Percentiles rank a stretch among this genome's conserved stretches.
Evolutionary conservation across 2,888 invertebrate genomes (phyloP).

Genomic region (Protophormia terraenovae): DNA sequence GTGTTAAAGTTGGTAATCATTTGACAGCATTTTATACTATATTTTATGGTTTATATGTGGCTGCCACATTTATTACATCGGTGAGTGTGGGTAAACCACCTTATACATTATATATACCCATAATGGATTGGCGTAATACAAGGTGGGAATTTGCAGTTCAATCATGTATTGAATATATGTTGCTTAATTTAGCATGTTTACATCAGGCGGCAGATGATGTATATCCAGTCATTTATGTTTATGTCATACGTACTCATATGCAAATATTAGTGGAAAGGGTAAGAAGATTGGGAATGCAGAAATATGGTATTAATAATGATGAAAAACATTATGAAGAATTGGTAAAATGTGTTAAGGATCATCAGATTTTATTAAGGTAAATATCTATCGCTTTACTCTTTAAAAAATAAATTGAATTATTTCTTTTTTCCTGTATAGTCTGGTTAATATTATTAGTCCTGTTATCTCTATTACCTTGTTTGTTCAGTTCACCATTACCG

Average conservation of each 20-base stretch:
- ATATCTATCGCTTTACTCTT: background rate
- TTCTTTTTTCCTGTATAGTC: too few relatives aligned
- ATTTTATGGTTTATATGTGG: slow-evolving; percentile 60
- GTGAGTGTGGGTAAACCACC: slow-evolving; percentile 61
- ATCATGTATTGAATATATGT: slow-evolving; percentile 60
- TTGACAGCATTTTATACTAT: slow-evolving; percentile 67
- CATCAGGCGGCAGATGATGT: slow-evolving; percentile 68
- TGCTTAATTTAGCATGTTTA: slow-evolving; percentile 60
- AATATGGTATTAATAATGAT: background rate
- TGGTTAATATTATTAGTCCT: slow-evolving; percentile 66
- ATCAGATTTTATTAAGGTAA: slow-evolving; percentile 68
- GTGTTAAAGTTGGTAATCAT: slow-evolving; percentile 66
- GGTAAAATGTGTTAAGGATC: slow-evolving; percentile 69
- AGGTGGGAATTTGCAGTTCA: slow-evolving; percentile 61
- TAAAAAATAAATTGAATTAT: too few relatives aligned
- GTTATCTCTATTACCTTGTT: slow-evolving; percentile 69
- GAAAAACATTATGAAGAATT: slow-evolving; percentile 66
- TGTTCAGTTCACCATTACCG: slow-evolving; percentile 67
- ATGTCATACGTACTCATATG: slow-evolving; percentile 60
- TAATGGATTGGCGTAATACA: slow-evolving; percentile 66
- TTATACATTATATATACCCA: slow-evolving; percentile 62
- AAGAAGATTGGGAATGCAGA: slow-evolving; percentile 26
- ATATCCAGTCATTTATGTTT: slow-evolving; percentile 67
- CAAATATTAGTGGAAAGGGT: slow-evolving; percentile 64
- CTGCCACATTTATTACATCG: slow-evolving; percentile 45